A percentile compares a stretch with the other conserved stretches of the same genome.
Conservation (phyloP, 1,140 invertebrate genomes). For the Drosophila orosa region DNA sequence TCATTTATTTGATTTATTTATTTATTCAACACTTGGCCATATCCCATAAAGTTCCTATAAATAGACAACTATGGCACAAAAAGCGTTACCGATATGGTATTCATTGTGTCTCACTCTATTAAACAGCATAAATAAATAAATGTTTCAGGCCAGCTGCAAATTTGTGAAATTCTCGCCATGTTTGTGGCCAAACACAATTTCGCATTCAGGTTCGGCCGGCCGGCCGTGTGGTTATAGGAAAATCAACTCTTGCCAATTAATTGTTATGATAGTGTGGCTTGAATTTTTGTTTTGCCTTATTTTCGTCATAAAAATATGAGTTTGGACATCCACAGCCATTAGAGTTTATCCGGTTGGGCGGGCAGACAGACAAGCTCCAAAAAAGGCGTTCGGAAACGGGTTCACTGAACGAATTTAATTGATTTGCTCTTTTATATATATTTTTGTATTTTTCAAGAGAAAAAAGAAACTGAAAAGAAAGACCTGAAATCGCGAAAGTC, state of each 20-base stretch:
- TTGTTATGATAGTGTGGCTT: slow-evolving; percentile 46
- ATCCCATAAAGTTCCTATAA: slow-evolving; percentile 12
- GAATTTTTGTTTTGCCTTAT: slow-evolving; percentile 12
- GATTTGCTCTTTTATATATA: slow-evolving; percentile 44
- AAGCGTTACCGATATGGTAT: slow-evolving; percentile 26
- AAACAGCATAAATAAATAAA: slow-evolving; percentile 20
- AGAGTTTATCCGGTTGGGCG: slow-evolving; percentile 54
- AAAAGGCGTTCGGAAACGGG: slow-evolving; percentile 55
- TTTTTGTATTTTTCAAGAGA: background rate
- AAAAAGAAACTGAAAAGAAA: slow-evolving; percentile 8
- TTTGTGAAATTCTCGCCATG: slow-evolving; percentile 18
- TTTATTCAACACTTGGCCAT: slow-evolving; percentile 9
- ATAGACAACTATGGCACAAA: slow-evolving; percentile 7
- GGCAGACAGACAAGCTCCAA: slow-evolving; percentile 21
- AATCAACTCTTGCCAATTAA: slow-evolving; percentile 59
- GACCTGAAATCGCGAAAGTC: slow-evolving; percentile 56
- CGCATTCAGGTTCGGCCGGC: slow-evolving; percentile 25
- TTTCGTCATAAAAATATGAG: slow-evolving; percentile 39
- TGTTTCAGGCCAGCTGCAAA: slow-evolving; percentile 15
- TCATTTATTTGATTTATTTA: background rate
- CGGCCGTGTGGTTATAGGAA: slow-evolving; percentile 17
- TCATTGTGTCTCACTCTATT: slow-evolving; percentile 17
- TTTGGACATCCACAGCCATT: slow-evolving; percentile 38
- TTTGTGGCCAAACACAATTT: slow-evolving; percentile 22
- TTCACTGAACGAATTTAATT: slow-evolving; percentile 77